These are phyloP conservation scores for Pollimyrus isidori DNA, from an alignment of 2,113 vertebrate genomes.

Conservation along the genomic window DNA sequence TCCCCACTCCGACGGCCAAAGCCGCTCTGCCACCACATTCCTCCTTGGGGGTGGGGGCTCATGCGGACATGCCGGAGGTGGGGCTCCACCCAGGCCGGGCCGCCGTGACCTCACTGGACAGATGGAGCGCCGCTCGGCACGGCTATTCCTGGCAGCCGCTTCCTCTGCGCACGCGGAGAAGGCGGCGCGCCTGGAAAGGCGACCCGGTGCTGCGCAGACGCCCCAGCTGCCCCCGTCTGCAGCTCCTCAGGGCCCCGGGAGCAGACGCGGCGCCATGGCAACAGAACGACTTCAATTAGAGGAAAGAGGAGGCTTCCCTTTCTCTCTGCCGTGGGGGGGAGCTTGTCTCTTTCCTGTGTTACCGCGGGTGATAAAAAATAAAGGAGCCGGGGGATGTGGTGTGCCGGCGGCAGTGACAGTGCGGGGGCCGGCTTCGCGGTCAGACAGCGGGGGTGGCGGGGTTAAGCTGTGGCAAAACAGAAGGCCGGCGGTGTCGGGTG, in stretches of 20 bases:
- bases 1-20: background rate
- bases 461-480: conserved; percentile 38
- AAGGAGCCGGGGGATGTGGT: conserved; percentile 54
- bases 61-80: background rate
- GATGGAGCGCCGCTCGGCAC: background rate
- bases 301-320: conserved; percentile 56
- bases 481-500: conserved; percentile 26
- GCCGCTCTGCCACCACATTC: background rate
- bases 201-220: conserved; percentile 62
- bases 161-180: conserved; percentile 55
- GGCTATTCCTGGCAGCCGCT: conserved; percentile 55
- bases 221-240: background rate
- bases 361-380: conserved; percentile 60
- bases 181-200: conserved; percentile 58
- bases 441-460: conserved; percentile 23
- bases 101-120: background rate
- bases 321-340: background rate
- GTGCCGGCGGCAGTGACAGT: conserved; percentile 28
- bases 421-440: conserved; percentile 7
- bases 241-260: background rate
- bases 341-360: conserved; percentile 42
- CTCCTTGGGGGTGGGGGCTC: background rate
- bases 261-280: conserved; percentile 50
- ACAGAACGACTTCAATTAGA: conserved; percentile 65
- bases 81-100: background rate